Percentiles rank a stretch among this genome's conserved stretches.
These are phyloP conservation scores for Tangara arthus DNA, from an alignment of 2,797 vertebrate genomes.

Conservation along the genomic window DNA sequence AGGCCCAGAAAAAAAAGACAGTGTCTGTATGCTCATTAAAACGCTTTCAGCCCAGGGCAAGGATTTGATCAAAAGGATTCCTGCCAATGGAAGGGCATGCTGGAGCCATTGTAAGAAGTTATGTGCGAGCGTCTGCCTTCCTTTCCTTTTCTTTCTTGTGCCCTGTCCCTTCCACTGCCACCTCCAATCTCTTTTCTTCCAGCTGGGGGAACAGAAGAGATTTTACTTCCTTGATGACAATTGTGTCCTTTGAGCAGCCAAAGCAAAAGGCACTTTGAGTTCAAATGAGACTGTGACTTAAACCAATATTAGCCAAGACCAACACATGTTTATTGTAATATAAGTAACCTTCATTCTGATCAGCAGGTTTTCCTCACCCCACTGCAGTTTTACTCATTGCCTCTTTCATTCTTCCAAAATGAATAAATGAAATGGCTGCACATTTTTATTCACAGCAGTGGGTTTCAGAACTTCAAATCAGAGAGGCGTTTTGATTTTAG, in stretches of 20 bases:
- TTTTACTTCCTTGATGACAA: conserved; percentile 67
- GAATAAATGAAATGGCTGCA: conserved; percentile 70
- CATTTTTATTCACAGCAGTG: conserved; percentile 75
- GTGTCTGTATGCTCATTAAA: conserved; percentile 67
- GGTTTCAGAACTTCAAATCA: conserved; percentile 78
- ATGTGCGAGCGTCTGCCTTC: conserved; percentile 12
- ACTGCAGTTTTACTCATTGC: conserved; percentile 66
- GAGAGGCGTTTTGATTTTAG: conserved; percentile 80
- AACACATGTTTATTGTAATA: conserved; percentile 69
- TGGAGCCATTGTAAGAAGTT: conserved; percentile 70
- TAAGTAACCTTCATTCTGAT: conserved; percentile 32
- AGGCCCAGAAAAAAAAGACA: conserved; percentile 42
- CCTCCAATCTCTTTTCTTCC: conserved; percentile 66
- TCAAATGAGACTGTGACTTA: conserved; percentile 61
- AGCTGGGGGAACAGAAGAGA: conserved; percentile 61
- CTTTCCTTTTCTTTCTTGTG: conserved; percentile 68
- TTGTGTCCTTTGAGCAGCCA: conserved; percentile 61
- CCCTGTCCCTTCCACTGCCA: conserved; percentile 61
- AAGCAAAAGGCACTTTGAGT: conserved; percentile 60
- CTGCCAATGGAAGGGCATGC: conserved; percentile 63
- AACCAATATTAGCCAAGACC: conserved; percentile 66
- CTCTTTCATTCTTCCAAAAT: conserved; percentile 73
- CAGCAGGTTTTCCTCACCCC: conserved; percentile 52
- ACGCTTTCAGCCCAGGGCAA: conserved; percentile 57
- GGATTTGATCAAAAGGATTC: conserved; percentile 74